Evolutionary conservation across 2,888 invertebrate genomes (phyloP), one percentile per base, ranked within the genome.

Genomic region (Augiades crinisus): DNA sequence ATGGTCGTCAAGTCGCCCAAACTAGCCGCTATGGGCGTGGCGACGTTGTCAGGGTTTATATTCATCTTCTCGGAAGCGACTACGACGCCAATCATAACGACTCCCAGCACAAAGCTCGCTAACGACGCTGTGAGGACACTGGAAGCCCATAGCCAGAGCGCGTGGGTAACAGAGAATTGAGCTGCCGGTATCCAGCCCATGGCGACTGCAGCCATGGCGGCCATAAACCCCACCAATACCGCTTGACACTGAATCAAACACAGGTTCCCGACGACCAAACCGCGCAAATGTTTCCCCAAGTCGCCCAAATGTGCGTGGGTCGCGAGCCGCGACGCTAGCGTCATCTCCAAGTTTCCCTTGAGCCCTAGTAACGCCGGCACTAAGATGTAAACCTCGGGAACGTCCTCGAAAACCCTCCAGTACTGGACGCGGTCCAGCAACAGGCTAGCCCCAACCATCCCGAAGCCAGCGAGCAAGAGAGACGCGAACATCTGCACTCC

Each of bases 301-400:
- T 95, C 94, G 17, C 96, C 96, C 61, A 96, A 83, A 82, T 97
- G 96, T 8, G 97, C 96, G 84, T 97, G 95, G 8, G 98, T 98
- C 7, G 97, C 97, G 2, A 98, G 90, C 51, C 98, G 91, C 36
- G 97, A 96, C 12, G 98, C 98, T 66, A 98, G 85, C 17, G 98
- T 98, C 98, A 98, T 98, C 88, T 98, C 98, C 62, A 98, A 90
- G 78, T 98, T 98, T 54, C 98, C 98, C 85, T 98, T 98, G 10
- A 98, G 91, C 3, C 98, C 98, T 53, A 98, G 84, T 38, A 98
- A 88, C 6, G 98, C 96, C 49, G 97, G 97, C 37, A 98, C 96
- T 69, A 98, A 85, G 62, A 98, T 97, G 72, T 96, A 96, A 16
- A 97, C 94, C 89, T 97, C 97, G 4, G 96, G 94, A 14, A 97